phyloP scores from a whole-genome alignment of 1,140 invertebrate genomes.

The Asobara japonica region DNA sequence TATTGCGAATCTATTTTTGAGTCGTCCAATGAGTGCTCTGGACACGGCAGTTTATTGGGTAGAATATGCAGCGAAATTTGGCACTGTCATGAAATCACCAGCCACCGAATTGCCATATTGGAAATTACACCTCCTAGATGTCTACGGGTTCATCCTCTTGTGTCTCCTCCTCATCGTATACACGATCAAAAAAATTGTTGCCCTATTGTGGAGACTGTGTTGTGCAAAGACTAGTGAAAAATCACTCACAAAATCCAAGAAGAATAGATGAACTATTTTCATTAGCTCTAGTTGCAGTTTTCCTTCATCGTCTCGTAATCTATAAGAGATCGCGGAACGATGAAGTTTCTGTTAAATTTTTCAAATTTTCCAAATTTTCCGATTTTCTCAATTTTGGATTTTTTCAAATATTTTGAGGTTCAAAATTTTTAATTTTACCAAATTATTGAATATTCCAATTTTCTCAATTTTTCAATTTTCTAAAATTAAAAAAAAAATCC shows the following conservation, averaged over 20 bases:
- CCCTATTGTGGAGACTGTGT: neutral
- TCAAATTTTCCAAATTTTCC: too few species aligned
- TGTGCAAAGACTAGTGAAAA: neutral
- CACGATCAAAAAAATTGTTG: neutral
- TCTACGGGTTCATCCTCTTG: neutral
- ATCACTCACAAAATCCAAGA: neutral
- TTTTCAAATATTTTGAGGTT: too few species aligned
- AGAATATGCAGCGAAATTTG: neutral
- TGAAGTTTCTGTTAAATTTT: too few species aligned
- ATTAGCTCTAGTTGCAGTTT: too few species aligned
- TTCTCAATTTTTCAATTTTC: too few species aligned
- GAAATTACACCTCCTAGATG: neutral
- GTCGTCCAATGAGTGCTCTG: slow-evolving; percentile 39
- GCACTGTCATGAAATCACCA: neutral
- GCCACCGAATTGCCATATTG: neutral
- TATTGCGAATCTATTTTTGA: slow-evolving; percentile 28
- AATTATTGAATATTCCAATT: too few species aligned
- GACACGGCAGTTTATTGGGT: neutral
- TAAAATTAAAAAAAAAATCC: too few species aligned
- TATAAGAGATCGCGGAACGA: too few species aligned
- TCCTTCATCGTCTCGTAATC: too few species aligned
- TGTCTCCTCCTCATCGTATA: neutral
- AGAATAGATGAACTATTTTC: neutral
- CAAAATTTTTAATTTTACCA: too few species aligned
- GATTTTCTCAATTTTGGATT: too few species aligned